Evolutionary conservation across 1,140 invertebrate genomes (phyloP).

Genomic region (Kradibia gibbosae): DNA sequence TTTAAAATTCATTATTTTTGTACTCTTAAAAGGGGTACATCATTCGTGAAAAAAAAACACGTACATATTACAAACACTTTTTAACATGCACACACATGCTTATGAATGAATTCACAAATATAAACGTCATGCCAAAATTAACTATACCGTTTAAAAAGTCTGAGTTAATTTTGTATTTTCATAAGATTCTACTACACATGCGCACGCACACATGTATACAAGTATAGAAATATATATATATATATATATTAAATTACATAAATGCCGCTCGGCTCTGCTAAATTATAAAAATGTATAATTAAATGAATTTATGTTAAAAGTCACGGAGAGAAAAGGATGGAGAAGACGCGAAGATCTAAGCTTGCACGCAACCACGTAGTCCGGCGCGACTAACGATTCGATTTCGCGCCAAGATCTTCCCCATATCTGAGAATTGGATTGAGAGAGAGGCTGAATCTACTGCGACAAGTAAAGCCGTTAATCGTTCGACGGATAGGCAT

Average conservation of each 20-base stretch:
- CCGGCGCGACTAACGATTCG: too few species aligned
- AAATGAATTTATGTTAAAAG: too few species aligned
- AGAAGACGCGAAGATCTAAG: too few species aligned
- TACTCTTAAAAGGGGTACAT: neutral
- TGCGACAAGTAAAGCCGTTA: slow-evolving; percentile 69
- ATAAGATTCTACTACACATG: too few species aligned
- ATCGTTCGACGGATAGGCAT: slow-evolving; percentile 61
- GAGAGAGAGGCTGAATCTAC: slow-evolving; percentile 62
- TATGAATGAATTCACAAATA: neutral
- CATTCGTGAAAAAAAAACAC: neutral
- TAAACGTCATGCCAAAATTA: neutral
- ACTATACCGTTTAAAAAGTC: neutral
- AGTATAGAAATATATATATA: too few species aligned
- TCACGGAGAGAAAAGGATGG: too few species aligned
- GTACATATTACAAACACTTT: neutral
- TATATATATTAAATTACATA: too few species aligned
- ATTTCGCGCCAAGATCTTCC: slow-evolving; percentile 15
- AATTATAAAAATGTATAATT: too few species aligned
- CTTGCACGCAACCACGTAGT: too few species aligned
- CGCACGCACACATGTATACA: too few species aligned
- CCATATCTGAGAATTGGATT: slow-evolving; percentile 66
- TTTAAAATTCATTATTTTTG: neutral
- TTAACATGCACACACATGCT: neutral
- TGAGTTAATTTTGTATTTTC: too few species aligned
- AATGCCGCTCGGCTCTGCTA: too few species aligned